Percentiles rank a stretch among this genome's conserved stretches.
phyloP scores from a whole-genome alignment of 2,113 vertebrate genomes.

The Candoia aspera region DNA sequence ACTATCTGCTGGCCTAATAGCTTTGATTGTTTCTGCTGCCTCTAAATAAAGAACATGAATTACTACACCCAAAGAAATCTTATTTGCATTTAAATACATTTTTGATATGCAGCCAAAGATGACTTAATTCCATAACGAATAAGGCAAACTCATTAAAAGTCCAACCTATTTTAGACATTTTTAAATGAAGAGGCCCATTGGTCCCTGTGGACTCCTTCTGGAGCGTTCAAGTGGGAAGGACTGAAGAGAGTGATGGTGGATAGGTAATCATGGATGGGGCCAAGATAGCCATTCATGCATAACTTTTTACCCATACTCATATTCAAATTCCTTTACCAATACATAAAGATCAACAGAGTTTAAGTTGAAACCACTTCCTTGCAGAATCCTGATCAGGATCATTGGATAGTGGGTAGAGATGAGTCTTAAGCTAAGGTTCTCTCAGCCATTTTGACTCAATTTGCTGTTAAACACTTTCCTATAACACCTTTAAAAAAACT shows the following conservation, averaged over 20 bases:
- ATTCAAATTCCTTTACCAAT: background rate
- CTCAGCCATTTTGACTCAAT: background rate
- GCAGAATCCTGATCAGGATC: background rate
- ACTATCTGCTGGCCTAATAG: background rate
- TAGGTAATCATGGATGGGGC: background rate
- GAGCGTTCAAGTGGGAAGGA: background rate
- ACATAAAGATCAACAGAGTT: background rate
- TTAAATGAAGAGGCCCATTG: background rate
- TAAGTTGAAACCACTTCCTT: background rate
- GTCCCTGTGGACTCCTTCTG: background rate
- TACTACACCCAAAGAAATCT: fast-evolving
- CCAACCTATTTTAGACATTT: background rate
- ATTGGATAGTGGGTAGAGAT: background rate
- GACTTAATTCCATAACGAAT: background rate
- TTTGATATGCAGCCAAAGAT: background rate
- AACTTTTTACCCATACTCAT: background rate
- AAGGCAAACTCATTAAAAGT: fast-evolving
- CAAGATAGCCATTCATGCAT: background rate
- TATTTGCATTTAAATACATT: fast-evolving
- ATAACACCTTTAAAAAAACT: too few species aligned
- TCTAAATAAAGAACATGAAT: background rate
- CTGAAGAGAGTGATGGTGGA: background rate
- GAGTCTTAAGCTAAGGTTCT: background rate
- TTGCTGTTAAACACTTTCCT: background rate
- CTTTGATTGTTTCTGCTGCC: fast-evolving